Base-by-base conservation (phyloP, 2,888 invertebrate genomes). In the Sesia bembeciformis region DNA sequence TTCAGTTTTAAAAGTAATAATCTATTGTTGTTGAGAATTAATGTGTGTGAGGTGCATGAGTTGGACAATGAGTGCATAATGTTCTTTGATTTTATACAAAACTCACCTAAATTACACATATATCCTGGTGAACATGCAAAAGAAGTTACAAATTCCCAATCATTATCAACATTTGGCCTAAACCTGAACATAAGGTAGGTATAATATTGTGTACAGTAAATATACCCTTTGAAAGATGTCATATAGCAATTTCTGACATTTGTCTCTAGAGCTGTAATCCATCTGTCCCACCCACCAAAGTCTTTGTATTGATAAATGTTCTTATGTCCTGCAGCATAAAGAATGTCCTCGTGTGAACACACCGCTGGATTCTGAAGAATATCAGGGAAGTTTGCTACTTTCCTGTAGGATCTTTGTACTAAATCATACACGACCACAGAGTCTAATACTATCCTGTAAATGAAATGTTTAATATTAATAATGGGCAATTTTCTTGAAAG, bases 121-220 rank as follows among this genome's bases (percentile, higher is more conserved):
- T 78, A 67, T 40, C 75, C 70, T 2, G 84, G 78, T 2, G 81
- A 73, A 60, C 75, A 66, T 23, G 60, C 64, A 56, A 81, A 84
- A 52, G 56, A 59, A 0, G 71, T 65, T 4, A 81, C 63, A 38
- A 67, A 53, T 53, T 79, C 62, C 46, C 87, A 60, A n/a, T 56
- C 61, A 0, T 54, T 53, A 56, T 81, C 76, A 3, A 64, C 52
- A 41, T 65, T 74, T 2, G 88, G 86, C 42, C 61, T 70, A 57
- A 87, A 84, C 58, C 83, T 74, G 54, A 78, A 80, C 52, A 88
- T 52, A 49, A 72, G 66, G 39, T 66, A 73, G 53, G 81, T 84
- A 54, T 78, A 86, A 58, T 71, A 77, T 57, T 87, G 87, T 0
- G 78, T 72, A 52, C 81, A 78, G 57, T 84, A 86, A 46, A 89